Base-by-base conservation (phyloP, 2,888 invertebrate species). In the Ornithoptera alexandrae region DNA sequence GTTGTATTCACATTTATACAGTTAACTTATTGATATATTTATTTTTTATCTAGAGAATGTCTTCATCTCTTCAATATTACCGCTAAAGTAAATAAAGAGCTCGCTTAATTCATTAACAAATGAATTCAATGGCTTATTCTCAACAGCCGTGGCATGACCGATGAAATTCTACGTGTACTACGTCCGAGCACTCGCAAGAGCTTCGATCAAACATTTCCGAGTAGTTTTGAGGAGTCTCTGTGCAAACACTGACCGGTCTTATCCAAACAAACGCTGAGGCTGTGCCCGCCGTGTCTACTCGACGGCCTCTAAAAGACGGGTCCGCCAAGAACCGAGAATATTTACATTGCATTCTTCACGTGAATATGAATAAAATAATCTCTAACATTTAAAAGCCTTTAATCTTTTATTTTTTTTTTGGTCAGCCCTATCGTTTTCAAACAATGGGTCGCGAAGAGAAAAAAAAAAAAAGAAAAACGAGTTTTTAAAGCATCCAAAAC, bases 161-260 rank as follows among this genome's bases (percentile, higher is more conserved):
- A 46, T 70, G 70, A 70, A 72, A 76, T 69, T 75, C 68, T 69
- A 72, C 73, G 72, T 71, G 69, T 74, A 73, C 73, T 77, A 77
- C 76, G 75, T 69, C 73, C 73, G 79, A 80, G 83, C 83, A 79
- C 83, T 84, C 76, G 85, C 86, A 81, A 81, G 80, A 80, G 81
- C 76, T 78, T 79, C 79, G 84, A 81, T 83, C 80, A 87, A 88
- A 89, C 87, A 88, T 89, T 86, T 89, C 87, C 78, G 83, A 89
- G 89, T 87, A 85, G 83, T 86, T 84, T 89, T 80, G 85, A 87
- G 84, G 84, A 86, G 85, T 83, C 85, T 81, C 81, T 79, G 81
- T 81, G 84, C 85, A 92, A 92, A 92, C 84, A 92, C 82, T 84
- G 92, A 91, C 90, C 91, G 90, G 90, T 90, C 82, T 84, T 89